Evolutionary conservation across 2,888 invertebrate species (phyloP), one percentile per base, ranked within the genome.

Genomic region (Eupithecia abbreviata): DNA sequence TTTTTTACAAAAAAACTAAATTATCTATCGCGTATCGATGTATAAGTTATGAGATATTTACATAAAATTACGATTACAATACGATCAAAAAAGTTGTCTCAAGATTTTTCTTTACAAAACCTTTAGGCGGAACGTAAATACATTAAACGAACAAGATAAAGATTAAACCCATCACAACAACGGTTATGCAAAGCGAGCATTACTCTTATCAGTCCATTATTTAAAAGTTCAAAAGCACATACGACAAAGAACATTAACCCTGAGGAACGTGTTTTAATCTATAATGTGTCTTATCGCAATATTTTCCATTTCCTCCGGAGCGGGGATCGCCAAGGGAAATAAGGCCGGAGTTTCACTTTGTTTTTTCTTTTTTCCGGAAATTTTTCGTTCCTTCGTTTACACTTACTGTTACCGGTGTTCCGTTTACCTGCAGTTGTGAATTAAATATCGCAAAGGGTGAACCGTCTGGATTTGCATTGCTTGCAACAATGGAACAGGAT

Each of bases 271-370:
- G 92, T 94, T 93, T 69, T 94, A 95, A 95, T 95, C 93, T 94
- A 92, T 95, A 95, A 95, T 94, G 95, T 90, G 89, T 90, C 94
- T 95, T 95, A 95, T 95, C 94, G 93, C 94, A 92, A 95, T 95
- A 95, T 95, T 95, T 95, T 93, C 95, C 95, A 95, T 94, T 95
- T 94, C 93, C 94, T 87, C 90, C 90, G 90, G 90, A 90, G 90
- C 86, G 86, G 90, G 91, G 94, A 69, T 69, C 69, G 95, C 88
- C 95, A 92, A 86, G 95, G 95, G 95, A 95, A 95, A 95, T 95
- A 95, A 94, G 93, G 94, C 92, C 92, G 86, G 94, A 92, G 91
- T 95, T 95, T 94, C 93, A 92, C 92, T 93, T 94, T 62, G 62
- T 62, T 91, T 91, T 91, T 92, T 91, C 81, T 78, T 83, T 84